Evolutionary conservation across 1,140 invertebrate species (phyloP), one percentile per base, ranked within the genome.

Genomic region (Trichonephila inaurata): DNA sequence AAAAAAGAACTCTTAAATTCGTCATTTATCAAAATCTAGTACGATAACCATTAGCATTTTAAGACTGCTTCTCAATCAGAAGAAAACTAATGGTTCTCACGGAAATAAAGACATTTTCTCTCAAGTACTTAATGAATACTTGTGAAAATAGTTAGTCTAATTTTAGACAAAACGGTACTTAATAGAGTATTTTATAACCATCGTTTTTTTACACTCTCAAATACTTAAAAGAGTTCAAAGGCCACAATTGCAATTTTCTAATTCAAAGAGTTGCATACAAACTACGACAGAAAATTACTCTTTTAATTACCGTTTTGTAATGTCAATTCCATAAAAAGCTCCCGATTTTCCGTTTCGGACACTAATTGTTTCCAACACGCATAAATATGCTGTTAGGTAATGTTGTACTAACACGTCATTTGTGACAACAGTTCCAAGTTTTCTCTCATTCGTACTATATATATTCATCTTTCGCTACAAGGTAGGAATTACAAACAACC

Each of bases 241-340:
- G 72, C 28, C 72, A 77, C 33, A 40, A 77, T 77, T 77, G 19
- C 19, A 40, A 12, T 40, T 77, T 77, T 33, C 18, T 69, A 69
- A 69, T 77, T 40, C 33, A 28, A 33, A 77, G 72, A 77, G 28
- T 40, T 18, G 72, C 28, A 77, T 77, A 77, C 72, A 33, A 77
- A 77, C 33, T 77, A 40, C 72, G 14, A 40, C 14, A n/a, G 66
- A 69, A 69, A 69, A 69, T 69, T 69, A 12, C 28, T 33, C 28
- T 77, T 77, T 77, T 77, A 77, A 77, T 77, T 77, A 77, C 72
- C 28, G 33, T 18, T 77, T 10, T 77, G 72, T 18, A 28, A 77
- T 77, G 72, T 14, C 72, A 40, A 77, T 40, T 77, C 72, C 72
- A 77, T 77, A 77, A 77, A 77, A 77, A 77, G 72, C 72, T 77